Percentiles rank a stretch among this genome's conserved stretches.
Conservation (phyloP, 2,797 vertebrate species). For the Typhlichthys subterraneus region DNA sequence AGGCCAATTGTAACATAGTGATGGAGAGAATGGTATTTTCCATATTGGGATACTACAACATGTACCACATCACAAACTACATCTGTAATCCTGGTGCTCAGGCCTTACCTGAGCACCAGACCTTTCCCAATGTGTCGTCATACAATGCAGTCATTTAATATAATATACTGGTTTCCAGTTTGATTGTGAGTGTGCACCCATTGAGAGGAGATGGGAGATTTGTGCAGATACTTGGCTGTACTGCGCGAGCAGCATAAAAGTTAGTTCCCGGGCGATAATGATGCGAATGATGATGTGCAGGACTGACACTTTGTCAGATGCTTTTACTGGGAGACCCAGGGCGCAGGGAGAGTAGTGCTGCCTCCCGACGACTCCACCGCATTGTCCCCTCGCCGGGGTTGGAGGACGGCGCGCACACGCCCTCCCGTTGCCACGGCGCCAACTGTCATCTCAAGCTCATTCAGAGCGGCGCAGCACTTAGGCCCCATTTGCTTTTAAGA, state of each 20-base stretch:
- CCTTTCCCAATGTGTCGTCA: too few species aligned
- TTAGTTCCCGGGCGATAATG: constrained; percentile 58
- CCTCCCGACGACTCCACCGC: constrained; percentile 67
- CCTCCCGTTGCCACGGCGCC: constrained; percentile 40
- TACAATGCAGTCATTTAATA: constrained; percentile 29
- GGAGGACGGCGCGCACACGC: constrained; percentile 64
- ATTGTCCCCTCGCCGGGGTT: constrained; percentile 70
- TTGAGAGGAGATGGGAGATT: constrained; percentile 18
- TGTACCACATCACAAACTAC: constrained; percentile 29
- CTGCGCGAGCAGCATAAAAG: constrained; percentile 68
- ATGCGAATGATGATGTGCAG: constrained; percentile 72
- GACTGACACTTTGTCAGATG: constrained; percentile 78
- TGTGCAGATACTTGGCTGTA: constrained; percentile 48
- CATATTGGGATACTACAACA: too few species aligned
- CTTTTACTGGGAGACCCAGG: constrained; percentile 61
- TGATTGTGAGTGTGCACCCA: constrained; percentile 46
- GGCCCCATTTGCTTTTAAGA: constrained; percentile 84
- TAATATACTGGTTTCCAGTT: constrained; percentile 54
- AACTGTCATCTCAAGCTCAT: constrained; percentile 76
- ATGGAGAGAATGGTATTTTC: neutral
- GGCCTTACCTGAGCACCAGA: too few species aligned
- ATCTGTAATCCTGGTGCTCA: constrained; percentile 9
- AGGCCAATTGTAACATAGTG: too few species aligned
- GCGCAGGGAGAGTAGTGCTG: constrained; percentile 54
- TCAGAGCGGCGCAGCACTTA: constrained; percentile 78